Evolutionary conservation across 2,888 invertebrate species (phyloP).

Genomic region (Leptinotarsa juncta): DNA sequence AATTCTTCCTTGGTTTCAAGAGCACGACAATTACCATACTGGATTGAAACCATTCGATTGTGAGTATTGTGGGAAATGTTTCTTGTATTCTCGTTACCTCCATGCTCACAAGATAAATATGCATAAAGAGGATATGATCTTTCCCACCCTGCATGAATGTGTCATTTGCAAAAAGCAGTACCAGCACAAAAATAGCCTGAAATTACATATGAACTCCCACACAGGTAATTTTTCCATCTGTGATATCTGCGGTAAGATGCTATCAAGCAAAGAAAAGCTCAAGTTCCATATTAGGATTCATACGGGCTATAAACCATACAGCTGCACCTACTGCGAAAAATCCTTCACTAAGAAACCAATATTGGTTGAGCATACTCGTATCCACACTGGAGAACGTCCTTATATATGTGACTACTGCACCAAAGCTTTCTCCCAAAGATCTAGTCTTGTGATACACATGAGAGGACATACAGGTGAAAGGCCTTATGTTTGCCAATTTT

Average conservation of each 20-base stretch:
- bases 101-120: slow-evolving; percentile 62
- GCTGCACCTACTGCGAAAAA: slow-evolving; percentile 62
- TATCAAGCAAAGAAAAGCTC: slow-evolving; percentile 69
- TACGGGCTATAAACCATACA: slow-evolving; percentile 62
- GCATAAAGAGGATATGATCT: slow-evolving; percentile 58
- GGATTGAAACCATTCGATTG: slow-evolving; percentile 69
- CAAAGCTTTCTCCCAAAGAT: slow-evolving; percentile 73
- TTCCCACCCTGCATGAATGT: slow-evolving; percentile 61
- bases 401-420: slow-evolving; percentile 71
- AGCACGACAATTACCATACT: slow-evolving; percentile 72
- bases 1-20: slow-evolving; percentile 69
- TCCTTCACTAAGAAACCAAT: slow-evolving; percentile 64
- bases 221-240: slow-evolving; percentile 69
- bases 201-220: slow-evolving; percentile 66
- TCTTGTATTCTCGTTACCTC: slow-evolving; percentile 64
- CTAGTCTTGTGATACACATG: slow-evolving; percentile 75
- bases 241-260: slow-evolving; percentile 71
- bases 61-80: slow-evolving; percentile 69
- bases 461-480: slow-evolving; percentile 74
- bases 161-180: slow-evolving; percentile 64
- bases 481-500: slow-evolving; percentile 72
- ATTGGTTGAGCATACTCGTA: slow-evolving; percentile 61
- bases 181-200: slow-evolving; percentile 63
- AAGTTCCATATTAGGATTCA: slow-evolving; percentile 64
- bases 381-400: slow-evolving; percentile 63